These are phyloP conservation scores for Nasonia vitripennis DNA, from an alignment of 1,140 invertebrate species.

Conservation along the genomic window DNA sequence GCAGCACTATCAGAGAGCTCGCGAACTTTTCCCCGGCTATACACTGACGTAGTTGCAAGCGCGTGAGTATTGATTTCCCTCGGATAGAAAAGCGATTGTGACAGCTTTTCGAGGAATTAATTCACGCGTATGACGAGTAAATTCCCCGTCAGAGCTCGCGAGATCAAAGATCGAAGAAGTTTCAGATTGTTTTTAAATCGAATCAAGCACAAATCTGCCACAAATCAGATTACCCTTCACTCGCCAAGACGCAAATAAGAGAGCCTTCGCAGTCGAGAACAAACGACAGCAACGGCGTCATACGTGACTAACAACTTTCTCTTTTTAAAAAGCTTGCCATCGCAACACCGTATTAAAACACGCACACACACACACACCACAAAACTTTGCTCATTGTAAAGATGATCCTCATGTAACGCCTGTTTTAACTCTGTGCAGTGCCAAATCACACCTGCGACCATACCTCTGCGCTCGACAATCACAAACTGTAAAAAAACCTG, in stretches of 20 bases:
- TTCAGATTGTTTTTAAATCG: slow-evolving; percentile 6
- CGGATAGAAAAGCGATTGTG: background rate
- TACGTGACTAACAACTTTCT: no score
- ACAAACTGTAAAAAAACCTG: slow-evolving; percentile 35
- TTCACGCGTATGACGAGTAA: background rate
- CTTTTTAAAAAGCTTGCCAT: no score
- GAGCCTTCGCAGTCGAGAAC: no score
- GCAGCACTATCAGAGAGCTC: background rate
- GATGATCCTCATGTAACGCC: slow-evolving; percentile 37
- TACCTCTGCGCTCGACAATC: slow-evolving; percentile 52
- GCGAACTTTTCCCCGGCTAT: background rate
- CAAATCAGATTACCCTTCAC: no score
- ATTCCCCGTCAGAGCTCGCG: no score
- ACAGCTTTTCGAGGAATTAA: background rate
- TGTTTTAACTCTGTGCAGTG: slow-evolving; percentile 51
- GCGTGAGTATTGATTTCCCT: background rate
- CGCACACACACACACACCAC: background rate
- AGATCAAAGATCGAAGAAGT: background rate
- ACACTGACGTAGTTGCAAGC: background rate
- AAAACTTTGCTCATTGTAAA: slow-evolving; percentile 16
- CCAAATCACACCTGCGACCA: slow-evolving; percentile 52
- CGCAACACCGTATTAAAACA: background rate
- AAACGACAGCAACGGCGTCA: background rate
- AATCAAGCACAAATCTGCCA: background rate
- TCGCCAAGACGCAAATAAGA: no score